A percentile compares a stretch with the other conserved stretches of the same genome.
These are phyloP conservation scores for Formicarius rufipectus DNA, from an alignment of 2,113 vertebrate species.

Conservation along the genomic window DNA sequence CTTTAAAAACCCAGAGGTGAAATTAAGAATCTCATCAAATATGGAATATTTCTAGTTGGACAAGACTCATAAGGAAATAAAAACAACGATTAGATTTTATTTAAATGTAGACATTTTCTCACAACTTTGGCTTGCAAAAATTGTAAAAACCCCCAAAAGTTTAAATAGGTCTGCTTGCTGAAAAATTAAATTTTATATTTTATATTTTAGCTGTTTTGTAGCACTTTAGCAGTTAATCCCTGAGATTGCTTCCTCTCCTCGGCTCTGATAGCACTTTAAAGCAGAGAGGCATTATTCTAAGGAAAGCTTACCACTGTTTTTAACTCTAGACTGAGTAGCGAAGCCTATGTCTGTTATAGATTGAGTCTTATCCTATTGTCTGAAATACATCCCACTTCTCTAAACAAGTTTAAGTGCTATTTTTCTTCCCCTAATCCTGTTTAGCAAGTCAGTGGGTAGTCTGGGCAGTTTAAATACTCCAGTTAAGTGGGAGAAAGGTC, in stretches of 20 bases:
- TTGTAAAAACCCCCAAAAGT: fast-evolving
- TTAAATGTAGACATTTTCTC: background rate
- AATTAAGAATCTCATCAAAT: background rate
- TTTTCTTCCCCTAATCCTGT: constrained; percentile 46
- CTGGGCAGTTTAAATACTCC: constrained; percentile 6
- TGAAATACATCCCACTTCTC: background rate
- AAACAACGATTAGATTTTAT: background rate
- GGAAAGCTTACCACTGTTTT: background rate
- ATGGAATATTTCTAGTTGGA: background rate
- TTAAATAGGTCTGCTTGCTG: background rate
- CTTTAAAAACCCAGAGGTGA: background rate
- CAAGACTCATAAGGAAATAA: background rate
- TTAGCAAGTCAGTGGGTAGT: background rate
- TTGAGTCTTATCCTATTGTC: background rate
- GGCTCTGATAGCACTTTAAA: background rate
- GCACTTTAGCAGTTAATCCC: background rate
- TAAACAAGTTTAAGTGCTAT: constrained; percentile 31
- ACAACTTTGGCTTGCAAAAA: background rate
- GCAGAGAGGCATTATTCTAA: background rate
- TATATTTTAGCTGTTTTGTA: background rate
- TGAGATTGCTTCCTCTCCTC: background rate
- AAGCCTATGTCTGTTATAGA: background rate
- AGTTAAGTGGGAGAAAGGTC: constrained; percentile 39
- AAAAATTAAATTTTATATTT: background rate
- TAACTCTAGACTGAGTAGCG: background rate